Base-by-base conservation (phyloP, 2,113 vertebrate genomes). In the Neoarius graeffei region DNA sequence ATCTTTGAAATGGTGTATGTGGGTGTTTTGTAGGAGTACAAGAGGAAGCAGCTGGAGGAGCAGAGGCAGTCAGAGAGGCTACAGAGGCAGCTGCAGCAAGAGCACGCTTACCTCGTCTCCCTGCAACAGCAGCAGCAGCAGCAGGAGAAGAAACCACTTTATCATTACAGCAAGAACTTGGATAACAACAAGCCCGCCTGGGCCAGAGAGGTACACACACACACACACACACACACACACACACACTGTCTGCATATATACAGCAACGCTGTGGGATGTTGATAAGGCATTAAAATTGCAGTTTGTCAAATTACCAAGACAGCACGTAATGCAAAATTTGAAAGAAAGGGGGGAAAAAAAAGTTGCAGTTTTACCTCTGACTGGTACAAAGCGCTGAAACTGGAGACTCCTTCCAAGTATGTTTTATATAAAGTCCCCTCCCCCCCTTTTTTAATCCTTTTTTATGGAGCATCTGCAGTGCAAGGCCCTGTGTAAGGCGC, bases 31-130 rank as follows among this genome's bases (percentile, higher is more conserved):
- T 93, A 98, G 97, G 97, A 98, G 91, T 98, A 98, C 90, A 98
- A 98, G 92, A 96, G 97, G 83, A 97, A 98, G 90, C 97, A 98
- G 95, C 94, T 98, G 86, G 97, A 98, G 94, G 97, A 98, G 89
- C 97, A 98, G 93, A 94, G 97, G 48, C 97, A 98, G 96, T 97
- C 97, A 0, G 97, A 98, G 92, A 94, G 97, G 1, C 95, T 98
- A 76, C 97, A 98, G 95, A 94, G 97, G 83, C 97, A 98, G 90
- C 95, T 98, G 89, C 97, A 98, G 95, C 97, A 98, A 94, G 97
- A 98, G 84, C 97, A 98, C 3, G 97, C 97, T 81, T 98, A 97
- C 94, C 96, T 98, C 89, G 97, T 97, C 91, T 97, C 97, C 62
- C 95, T 98, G 88, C 97, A 81, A 25, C 95, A 95, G 87, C 92